Evolutionary conservation across 2,797 vertebrate species (phyloP).

Genomic region (Rhabdophis nuchalis): DNA sequence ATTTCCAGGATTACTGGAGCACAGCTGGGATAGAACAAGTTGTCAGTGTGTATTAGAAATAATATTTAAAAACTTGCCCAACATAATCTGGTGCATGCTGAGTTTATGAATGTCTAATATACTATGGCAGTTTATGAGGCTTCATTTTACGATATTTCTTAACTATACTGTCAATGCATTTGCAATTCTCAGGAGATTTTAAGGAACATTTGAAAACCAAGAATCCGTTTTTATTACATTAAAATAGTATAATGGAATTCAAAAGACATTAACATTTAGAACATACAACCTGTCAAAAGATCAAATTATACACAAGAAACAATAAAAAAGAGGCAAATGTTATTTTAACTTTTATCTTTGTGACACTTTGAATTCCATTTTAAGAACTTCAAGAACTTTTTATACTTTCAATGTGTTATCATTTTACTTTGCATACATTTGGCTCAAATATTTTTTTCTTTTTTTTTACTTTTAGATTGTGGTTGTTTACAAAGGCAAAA

Average conservation of each 20-base stretch:
- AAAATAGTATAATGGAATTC: constrained; percentile 21
- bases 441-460: neutral
- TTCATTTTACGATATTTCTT: constrained; percentile 4
- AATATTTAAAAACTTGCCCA: constrained; percentile 24
- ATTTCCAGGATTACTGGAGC: neutral
- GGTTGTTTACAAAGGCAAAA: neutral
- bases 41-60: constrained; percentile 37
- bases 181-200: constrained; percentile 16
- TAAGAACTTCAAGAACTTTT: neutral
- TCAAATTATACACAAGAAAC: constrained; percentile 16
- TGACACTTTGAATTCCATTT: constrained; percentile 14
- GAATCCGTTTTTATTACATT: constrained; percentile 21
- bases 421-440: neutral
- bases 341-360: neutral
- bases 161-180: neutral
- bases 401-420: neutral
- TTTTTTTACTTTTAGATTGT: neutral
- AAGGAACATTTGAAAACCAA: neutral
- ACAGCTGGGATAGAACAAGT: neutral
- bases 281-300: constrained; percentile 23
- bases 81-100: neutral
- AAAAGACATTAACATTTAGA: neutral
- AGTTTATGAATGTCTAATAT: constrained; percentile 29
- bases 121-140: constrained; percentile 26
- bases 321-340: neutral